Evolutionary conservation across 1,140 invertebrate species (phyloP).

Genomic region (Mycetomoellerius zeteki): DNA sequence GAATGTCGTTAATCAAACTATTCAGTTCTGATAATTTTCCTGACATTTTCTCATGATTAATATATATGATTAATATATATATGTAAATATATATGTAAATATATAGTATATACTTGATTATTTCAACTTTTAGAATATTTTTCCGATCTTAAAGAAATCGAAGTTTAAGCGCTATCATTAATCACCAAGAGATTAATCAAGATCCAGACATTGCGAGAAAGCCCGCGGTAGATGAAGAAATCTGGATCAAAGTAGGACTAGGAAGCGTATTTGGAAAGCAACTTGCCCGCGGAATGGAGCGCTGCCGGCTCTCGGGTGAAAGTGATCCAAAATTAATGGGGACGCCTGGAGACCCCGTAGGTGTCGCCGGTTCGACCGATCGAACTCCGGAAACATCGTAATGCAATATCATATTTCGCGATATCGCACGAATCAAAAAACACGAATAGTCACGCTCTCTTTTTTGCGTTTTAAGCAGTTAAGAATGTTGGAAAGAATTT

Average conservation of each 20-base stretch:
- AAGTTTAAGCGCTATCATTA: neutral
- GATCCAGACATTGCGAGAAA: slow-evolving; percentile 30
- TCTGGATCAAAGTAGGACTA: slow-evolving; percentile 49
- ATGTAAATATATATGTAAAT: too few relatives aligned
- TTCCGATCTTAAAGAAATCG: neutral
- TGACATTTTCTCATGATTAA: neutral
- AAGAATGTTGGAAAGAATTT: neutral
- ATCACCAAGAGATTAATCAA: slow-evolving; percentile 19
- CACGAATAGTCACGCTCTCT: neutral
- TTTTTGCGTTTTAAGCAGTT: neutral
- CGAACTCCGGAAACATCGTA: slow-evolving; percentile 41
- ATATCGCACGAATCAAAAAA: neutral
- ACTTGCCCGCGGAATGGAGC: slow-evolving; percentile 28
- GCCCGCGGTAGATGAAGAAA: slow-evolving; percentile 45
- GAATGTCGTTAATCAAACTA: neutral
- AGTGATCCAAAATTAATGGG: slow-evolving; percentile 78
- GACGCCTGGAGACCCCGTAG: slow-evolving; percentile 70
- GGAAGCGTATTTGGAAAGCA: slow-evolving; percentile 63
- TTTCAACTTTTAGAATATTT: neutral
- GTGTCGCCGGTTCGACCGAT: slow-evolving; percentile 62
- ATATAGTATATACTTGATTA: too few relatives aligned
- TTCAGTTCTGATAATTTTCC: neutral
- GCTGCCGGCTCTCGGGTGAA: slow-evolving; percentile 60
- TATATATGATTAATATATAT: neutral
- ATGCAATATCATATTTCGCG: slow-evolving; percentile 2